Percentiles rank a stretch among this genome's conserved stretches.
phyloP scores from a whole-genome alignment of 2,797 vertebrate species.

The Acrossocheilus fasciatus region DNA sequence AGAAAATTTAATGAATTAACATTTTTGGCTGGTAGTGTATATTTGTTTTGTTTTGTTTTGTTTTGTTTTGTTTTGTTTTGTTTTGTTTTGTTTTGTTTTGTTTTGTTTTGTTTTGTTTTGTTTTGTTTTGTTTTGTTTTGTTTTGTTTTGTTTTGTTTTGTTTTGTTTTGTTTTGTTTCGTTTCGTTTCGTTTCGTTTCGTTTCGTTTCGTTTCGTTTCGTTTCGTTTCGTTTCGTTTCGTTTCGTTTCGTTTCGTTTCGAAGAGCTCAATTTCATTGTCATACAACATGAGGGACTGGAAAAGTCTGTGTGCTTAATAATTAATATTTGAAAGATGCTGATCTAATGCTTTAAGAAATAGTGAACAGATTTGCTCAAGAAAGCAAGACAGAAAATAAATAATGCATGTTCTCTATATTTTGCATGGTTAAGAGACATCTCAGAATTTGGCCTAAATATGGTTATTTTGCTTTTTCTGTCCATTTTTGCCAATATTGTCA shows the following conservation, averaged over 20 bases:
- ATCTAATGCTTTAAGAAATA: not conserved
- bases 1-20: no score
- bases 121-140: not conserved
- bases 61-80: no score
- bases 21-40: not conserved
- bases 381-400: not conserved
- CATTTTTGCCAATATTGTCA: not conserved
- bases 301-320: not conserved
- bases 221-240: no score
- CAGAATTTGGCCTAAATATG: conserved; percentile 1
- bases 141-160: no score
- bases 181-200: no score
- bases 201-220: not conserved
- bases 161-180: not conserved
- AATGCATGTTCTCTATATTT: not conserved
- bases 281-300: not conserved
- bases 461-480: not conserved
- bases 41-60: not conserved
- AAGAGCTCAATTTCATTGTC: not conserved
- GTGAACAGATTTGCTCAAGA: not conserved
- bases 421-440: not conserved
- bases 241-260: not conserved
- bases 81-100: no score
- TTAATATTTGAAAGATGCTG: not conserved
- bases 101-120: not conserved